Conservation (phyloP, 2,888 invertebrate genomes). For the Meloe dianella region DNA sequence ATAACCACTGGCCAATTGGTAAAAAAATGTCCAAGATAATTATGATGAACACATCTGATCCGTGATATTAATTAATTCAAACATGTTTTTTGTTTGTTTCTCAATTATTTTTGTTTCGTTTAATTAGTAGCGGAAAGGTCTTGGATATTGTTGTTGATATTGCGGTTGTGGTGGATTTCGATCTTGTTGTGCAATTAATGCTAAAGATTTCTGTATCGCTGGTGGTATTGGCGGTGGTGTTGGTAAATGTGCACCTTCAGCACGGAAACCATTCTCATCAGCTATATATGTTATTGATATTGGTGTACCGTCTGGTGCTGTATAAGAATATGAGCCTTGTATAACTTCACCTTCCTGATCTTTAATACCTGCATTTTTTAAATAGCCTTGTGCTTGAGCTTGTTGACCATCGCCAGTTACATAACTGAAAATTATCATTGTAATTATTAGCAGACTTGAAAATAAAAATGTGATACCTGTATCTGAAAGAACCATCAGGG, state of each 20-base stretch:
- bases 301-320: constrained; percentile 65
- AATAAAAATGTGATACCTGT: constrained; percentile 56
- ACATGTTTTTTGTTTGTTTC: not conserved
- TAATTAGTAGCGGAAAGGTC: constrained; percentile 22
- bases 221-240: constrained; percentile 77
- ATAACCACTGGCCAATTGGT: not conserved
- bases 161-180: constrained; percentile 40
- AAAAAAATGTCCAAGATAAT: not conserved
- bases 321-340: constrained; percentile 68
- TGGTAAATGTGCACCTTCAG: constrained; percentile 78
- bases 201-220: constrained; percentile 68
- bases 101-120: not conserved
- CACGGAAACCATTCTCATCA: constrained; percentile 80
- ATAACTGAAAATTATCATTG: constrained; percentile 62
- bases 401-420: constrained; percentile 79
- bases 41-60: not conserved
- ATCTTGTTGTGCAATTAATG: constrained; percentile 47
- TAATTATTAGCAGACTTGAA: not conserved
- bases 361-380: constrained; percentile 74
- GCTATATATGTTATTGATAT: constrained; percentile 71
- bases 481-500: constrained; percentile 66
- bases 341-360: constrained; percentile 75
- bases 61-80: not conserved
- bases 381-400: constrained; percentile 77
- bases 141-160: constrained; percentile 40